Base-by-base conservation (phyloP, 2,797 vertebrate genomes). In the Poeciliopsis infans region DNA sequence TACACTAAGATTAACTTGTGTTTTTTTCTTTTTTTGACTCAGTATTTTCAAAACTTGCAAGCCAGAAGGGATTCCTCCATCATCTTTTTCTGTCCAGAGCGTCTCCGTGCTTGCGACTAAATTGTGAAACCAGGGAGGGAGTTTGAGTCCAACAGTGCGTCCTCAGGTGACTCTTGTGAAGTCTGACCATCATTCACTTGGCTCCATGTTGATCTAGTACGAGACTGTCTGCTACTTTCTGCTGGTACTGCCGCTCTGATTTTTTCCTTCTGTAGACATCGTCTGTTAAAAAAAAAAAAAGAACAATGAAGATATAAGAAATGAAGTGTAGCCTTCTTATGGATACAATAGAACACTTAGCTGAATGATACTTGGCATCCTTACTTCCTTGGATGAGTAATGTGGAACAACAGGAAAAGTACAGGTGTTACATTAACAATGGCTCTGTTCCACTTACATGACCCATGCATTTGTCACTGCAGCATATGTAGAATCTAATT, bases 231-330 rank as follows among this genome's bases (percentile, higher is more conserved):
- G 94, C 82, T 76, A 96, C 89, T 85, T 92, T 97, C 78, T 84
- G 91, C 90, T 97, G 89, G n/a, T 97, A 96, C 57, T 90, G 91
- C 81, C 97, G 96, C 82, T 99, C 97, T 6, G 97, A 97, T 33
- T 64, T 92, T 88, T 99, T 98, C 91, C 98, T 97, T 79, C 98
- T 94, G 94, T 99, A 99, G 88, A 99, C 98, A 36, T 99, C 98
- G 94, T 99, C 98, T 99, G 94, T 70, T 2, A 23, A 68, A 25
- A 41, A 68, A 66, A 66, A 20, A 8, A 18, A 20, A 31, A 75
- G 83, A 80, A 88, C 59, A 82, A 64, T 18, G 83, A 80, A 61
- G 39, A 55, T 59, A 8, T 53, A 76, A 51, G 82, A 5, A 84
- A 13, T 61, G 18, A 78, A 71, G 77, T 76, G n/a, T 74, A 46